Base-by-base conservation (phyloP, 2,888 invertebrate genomes). In the Priocnemis perturbator region DNA sequence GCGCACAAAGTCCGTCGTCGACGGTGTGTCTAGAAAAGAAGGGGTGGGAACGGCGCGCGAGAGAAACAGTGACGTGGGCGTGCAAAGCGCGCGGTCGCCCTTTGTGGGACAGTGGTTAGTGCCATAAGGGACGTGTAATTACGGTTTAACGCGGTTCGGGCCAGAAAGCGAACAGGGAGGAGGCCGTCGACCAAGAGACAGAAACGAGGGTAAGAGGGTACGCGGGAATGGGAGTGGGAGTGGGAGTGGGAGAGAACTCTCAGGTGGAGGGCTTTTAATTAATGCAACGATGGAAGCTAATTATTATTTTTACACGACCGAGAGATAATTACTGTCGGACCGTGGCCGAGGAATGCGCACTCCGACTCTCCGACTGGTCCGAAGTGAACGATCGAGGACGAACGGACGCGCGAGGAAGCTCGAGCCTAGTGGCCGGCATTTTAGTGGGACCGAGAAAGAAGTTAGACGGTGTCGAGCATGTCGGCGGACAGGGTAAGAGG, bases 251-350 rank as follows among this genome's bases (percentile, higher is more conserved):
- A 7, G 19, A 7, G n/a, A 26, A 5, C 20, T 7, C 21, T 15
- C 9, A 47, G 73, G 78, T 15, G 52, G 71, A 77, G 67, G 70
- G 64, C 60, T 67, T 81, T 81, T 83, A 86, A 86, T 85, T 83
- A 83, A 87, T 83, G 81, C 81, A 78, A 82, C 78, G 78, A 79
- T 81, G 77, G 81, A 64, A 81, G 83, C 78, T 88, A 88, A 88
- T 88, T 88, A 86, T 85, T 81, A 85, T 84, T 85, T 88, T 87
- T 87, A 82, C 83, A 80, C 83, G 69, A 71, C 76, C 77, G 73
- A 71, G 81, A 79, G 83, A 84, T 88, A 88, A 88, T 87, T 87
- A 86, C 83, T 77, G 76, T 60, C 69, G 57, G 76, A 73, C 75
- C 77, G 75, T 76, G 50, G 50, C 11, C 50, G 50, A 11, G 19